Conservation (phyloP, 2,888 invertebrate species). For the Pachycephus smyrnensis region DNA sequence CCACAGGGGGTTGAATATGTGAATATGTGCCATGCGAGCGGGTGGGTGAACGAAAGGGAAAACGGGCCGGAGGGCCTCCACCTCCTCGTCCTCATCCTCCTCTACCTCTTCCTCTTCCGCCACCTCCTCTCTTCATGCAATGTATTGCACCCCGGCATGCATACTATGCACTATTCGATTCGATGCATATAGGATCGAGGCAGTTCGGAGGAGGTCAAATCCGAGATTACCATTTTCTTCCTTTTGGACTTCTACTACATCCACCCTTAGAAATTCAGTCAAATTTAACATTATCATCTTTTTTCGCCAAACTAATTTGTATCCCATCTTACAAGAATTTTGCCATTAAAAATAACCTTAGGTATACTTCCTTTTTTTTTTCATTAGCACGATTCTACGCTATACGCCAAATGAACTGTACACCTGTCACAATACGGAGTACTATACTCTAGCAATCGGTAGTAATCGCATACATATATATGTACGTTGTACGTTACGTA, state of each 20-base stretch:
- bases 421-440: too few species aligned
- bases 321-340: not conserved
- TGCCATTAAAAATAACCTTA: not conserved
- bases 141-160: conserved; percentile 44
- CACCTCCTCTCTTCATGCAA: conserved; percentile 22
- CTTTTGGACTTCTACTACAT: conserved; percentile 5
- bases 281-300: not conserved
- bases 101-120: conserved; percentile 26
- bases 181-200: conserved; percentile 45
- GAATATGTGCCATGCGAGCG: conserved; percentile 57
- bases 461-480: not conserved
- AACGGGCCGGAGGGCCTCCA: conserved; percentile 51
- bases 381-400: not conserved
- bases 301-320: not conserved
- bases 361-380: not conserved
- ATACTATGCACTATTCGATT: conserved; percentile 40
- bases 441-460: too few species aligned
- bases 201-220: conserved; percentile 38
- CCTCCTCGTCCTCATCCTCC: conserved; percentile 34
- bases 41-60: conserved; percentile 57
- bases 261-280: not conserved
- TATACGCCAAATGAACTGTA: not conserved
- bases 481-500: not conserved
- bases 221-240: conserved; percentile 28
- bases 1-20: conserved; percentile 49